These are phyloP conservation scores for Megamerina dolium DNA, from an alignment of 2,888 invertebrate genomes.

Conservation along the genomic window DNA sequence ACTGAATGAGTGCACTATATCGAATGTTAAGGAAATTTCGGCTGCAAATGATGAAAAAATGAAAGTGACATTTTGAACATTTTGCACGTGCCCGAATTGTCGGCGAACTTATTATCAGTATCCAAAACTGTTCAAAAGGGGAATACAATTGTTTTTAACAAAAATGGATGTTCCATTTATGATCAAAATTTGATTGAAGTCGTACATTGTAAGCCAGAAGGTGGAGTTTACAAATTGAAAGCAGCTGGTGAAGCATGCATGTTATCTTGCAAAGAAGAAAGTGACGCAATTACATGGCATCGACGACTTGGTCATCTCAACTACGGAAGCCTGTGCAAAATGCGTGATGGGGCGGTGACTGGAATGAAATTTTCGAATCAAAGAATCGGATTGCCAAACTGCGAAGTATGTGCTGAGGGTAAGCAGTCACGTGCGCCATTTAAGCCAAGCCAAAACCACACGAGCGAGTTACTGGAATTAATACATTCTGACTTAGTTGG, in stretches of 20 bases:
- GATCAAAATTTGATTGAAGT: conserved; percentile 8
- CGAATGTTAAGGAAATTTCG: not conserved
- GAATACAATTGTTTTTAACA: conserved; percentile 8
- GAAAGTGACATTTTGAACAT: conserved; percentile 3
- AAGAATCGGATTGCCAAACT: conserved; percentile 18
- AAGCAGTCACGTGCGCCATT: conserved; percentile 24
- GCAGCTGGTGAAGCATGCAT: not conserved
- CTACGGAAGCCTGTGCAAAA: conserved; percentile 6
- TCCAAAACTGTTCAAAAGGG: conserved; percentile 8
- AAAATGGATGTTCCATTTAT: conserved; percentile 5
- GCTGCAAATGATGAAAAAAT: conserved; percentile 3
- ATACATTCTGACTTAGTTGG: conserved; percentile 41
- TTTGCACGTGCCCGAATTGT: conserved; percentile 7
- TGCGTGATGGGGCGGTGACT: conserved; percentile 11
- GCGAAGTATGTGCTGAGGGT: conserved; percentile 22
- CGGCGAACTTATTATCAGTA: conserved; percentile 7
- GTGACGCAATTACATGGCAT: conserved; percentile 3
- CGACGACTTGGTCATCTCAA: conserved; percentile 5
- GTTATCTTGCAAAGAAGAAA: conserved; percentile 5
- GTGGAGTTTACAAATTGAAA: conserved; percentile 2
- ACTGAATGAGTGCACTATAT: not conserved
- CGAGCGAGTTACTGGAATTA: conserved; percentile 28
- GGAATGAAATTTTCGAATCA: conserved; percentile 11
- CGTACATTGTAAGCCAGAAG: conserved; percentile 5
- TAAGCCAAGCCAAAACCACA: conserved; percentile 12